Conservation (phyloP, 2,113 vertebrate species). For the Psettodes erumei region DNA sequence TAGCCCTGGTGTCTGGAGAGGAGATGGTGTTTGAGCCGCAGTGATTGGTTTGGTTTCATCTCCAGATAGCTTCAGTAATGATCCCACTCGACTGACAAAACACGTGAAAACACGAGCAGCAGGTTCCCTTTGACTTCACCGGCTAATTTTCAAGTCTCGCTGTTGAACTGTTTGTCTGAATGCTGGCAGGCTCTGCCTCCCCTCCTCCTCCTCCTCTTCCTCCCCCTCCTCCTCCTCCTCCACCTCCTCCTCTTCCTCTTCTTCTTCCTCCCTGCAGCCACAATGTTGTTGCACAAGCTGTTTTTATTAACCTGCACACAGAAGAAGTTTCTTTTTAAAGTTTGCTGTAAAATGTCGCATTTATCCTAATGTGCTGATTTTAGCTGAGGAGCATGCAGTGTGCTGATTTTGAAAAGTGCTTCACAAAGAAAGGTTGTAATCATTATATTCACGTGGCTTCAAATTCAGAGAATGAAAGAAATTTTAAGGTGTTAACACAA, state of each 20-base stretch:
- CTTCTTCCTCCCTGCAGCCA: too few species aligned
- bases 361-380: too few species aligned
- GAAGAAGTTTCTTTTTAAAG: not conserved
- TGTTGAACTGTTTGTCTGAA: conserved; percentile 18
- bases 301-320: not conserved
- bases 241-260: too few species aligned
- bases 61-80: not conserved
- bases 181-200: not conserved
- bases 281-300: not conserved
- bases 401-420: not conserved
- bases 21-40: too few species aligned
- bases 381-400: not conserved
- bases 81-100: not conserved
- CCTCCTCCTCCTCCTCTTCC: not conserved
- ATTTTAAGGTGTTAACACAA: not conserved
- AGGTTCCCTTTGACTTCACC: not conserved
- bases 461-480: not conserved
- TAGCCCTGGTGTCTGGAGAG: too few species aligned
- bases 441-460: not conserved
- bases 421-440: not conserved
- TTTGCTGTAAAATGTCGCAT: not conserved
- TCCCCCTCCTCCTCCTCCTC: too few species aligned
- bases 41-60: too few species aligned
- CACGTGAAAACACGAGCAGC: not conserved
- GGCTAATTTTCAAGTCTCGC: not conserved